Evolutionary conservation across 2,797 vertebrate genomes (phyloP), one percentile per base, ranked within the genome.

Genomic region (Anas georgica): DNA sequence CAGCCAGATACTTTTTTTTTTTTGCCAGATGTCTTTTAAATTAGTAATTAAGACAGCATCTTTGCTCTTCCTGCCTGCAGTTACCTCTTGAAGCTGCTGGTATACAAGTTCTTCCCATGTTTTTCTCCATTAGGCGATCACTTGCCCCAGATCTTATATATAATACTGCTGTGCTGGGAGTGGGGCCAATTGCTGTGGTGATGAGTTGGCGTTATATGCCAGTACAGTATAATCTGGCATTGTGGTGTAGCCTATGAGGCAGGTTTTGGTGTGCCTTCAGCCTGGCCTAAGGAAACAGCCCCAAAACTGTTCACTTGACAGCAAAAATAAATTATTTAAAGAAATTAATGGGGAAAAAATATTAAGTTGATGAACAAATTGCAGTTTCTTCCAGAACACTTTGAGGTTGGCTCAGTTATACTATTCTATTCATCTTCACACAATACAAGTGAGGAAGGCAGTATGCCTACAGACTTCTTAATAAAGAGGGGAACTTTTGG

Each of bases 151-250:
- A 54, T 13, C 26, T 77, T 28, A 37, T 18, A 13, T 2, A 7
- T 37, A 4, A 37, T 2, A 8, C 9, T 45, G 23, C 17, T 45
- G 28, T 20, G 3, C 20, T 45, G 70, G 21, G 41, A 43, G 23
- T 8, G 7, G 10, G 37, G 22, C 35, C 50, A 39, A 31, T 59
- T 1, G 4, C 39, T 63, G 28, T 48, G 11, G 15, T 0, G 1
- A 6, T 14, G 26, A 1, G 0, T 17, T 84, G 21, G 12, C 3
- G 0, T 23, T 10, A 17, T 33, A 5, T 10, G 1, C 5, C 50
- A 25, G 45, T 4, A 12, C 62, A 9, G 28, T 5, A 6, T 28
- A 1, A 4, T 43, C 46, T 21, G 12, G 12, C 60, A 17, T 7
- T 52, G 9, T 20, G 31, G 16, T 0, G 0, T 48, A 75, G 23